Evolutionary conservation across 2,113 vertebrate genomes (phyloP), one percentile per base, ranked within the genome.

Genomic region (Phylloscopus whistleri): DNA sequence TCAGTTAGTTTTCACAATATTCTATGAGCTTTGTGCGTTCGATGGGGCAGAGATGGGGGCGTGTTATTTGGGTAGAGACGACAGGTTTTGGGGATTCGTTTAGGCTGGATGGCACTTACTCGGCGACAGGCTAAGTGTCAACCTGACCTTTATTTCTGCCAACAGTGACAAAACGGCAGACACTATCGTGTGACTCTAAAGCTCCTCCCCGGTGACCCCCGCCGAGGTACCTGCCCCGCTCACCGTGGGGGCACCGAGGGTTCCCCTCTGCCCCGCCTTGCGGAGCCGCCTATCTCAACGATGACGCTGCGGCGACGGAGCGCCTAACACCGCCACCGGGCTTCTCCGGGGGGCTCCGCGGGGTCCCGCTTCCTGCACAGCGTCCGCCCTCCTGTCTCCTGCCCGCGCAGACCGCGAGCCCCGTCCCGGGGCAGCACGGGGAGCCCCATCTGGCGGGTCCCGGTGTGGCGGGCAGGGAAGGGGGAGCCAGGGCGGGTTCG

Each of bases 111-210:
- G 10, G 44, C 24, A 12, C 23, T 33, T 20, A 14, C 9, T 13
- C 28, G 23, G 48, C 30, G 11, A 46, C 26, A 14, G 10, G 8
- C 2, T 22, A 19, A 26, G 13, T 0, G 31, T 13, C 19, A 48
- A 9, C 15, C 39, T 3, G 16, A 37, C 11, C 16, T 11, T 26
- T 30, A n/a, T 26, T 24, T 26, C 3, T 6, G 46, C 17, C 18
- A 10, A 5, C n/a, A 15, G 3, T 0, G 13, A 7, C 56, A 7
- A 17, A 41, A 7, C 22, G 2, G 62, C 60, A 18, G 3, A 2
- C 10, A 4, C 10, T 4, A 2, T 0, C 2, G 2, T 11, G 26
- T 0, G 4, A 5, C 4, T 7, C 20, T 16, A 4, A 9, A 46
- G 6, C 22, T 13, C 10, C 13, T 6, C 5, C 16, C 6, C 9